A percentile compares a stretch with the other conserved stretches of the same genome.
phyloP scores from a whole-genome alignment of 2,888 invertebrate species.

The Cacoxenus indagator region DNA sequence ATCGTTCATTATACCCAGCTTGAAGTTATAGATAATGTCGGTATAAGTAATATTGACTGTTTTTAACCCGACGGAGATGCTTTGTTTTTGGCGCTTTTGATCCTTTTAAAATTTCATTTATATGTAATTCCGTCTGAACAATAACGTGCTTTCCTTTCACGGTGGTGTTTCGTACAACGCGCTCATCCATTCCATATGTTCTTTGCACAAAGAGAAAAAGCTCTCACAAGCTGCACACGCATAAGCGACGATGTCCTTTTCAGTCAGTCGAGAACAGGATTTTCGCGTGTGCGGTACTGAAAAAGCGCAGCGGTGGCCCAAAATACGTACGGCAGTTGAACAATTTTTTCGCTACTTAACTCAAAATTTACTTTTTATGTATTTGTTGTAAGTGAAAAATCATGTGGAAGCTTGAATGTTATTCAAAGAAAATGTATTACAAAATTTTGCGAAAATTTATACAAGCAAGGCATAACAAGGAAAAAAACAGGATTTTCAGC shows the following conservation, averaged over 20 bases:
- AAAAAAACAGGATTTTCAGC: slow-evolving; percentile 27
- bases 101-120: too few species aligned
- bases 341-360: background rate
- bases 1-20: too few species aligned
- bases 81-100: slow-evolving; percentile 24
- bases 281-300: slow-evolving; percentile 62
- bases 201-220: background rate
- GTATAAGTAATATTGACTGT: too few species aligned
- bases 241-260: slow-evolving; percentile 36
- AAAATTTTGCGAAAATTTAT: background rate
- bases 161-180: slow-evolving; percentile 30
- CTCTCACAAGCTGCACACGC: slow-evolving; percentile 26
- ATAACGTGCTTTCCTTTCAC: slow-evolving; percentile 32
- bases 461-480: slow-evolving; percentile 27
- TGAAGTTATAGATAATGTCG: too few species aligned
- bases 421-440: background rate
- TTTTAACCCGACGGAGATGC: too few species aligned
- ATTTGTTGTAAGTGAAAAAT: slow-evolving; percentile 9
- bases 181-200: slow-evolving; percentile 8
- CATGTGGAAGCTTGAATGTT: background rate
- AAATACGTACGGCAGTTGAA: slow-evolving; percentile 36
- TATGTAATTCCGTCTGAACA: slow-evolving; percentile 35
- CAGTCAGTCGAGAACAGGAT: slow-evolving; percentile 69
- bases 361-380: slow-evolving; percentile 9
- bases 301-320: slow-evolving; percentile 26